Evolutionary conservation across 2,888 invertebrate species (phyloP).

Genomic region (Xestoiulus laeticollis): DNA sequence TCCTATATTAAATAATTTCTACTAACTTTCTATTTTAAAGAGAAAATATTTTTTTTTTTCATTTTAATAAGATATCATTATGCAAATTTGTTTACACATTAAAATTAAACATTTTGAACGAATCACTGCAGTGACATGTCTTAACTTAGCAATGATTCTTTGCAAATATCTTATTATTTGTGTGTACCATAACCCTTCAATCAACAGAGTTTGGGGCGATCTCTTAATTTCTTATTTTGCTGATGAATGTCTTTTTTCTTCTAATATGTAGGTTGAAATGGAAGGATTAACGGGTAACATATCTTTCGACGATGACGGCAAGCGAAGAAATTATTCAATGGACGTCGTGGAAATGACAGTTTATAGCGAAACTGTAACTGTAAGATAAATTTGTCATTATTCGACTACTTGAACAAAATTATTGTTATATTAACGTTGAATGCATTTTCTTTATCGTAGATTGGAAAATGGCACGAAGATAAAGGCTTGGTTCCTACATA

Average conservation of each 20-base stretch:
- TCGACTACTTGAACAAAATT: background rate
- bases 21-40: too few species aligned
- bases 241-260: conserved; percentile 2
- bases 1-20: too few species aligned
- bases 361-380: conserved; percentile 90
- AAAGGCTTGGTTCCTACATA: conserved; percentile 78
- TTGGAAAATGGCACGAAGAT: conserved; percentile 87
- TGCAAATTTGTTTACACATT: too few species aligned
- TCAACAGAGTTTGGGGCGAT: too few species aligned
- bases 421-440: background rate
- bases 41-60: too few species aligned
- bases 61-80: too few species aligned
- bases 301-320: conserved; percentile 88
- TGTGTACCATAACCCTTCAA: too few species aligned
- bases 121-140: too few species aligned
- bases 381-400: conserved; percentile 60
- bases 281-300: conserved; percentile 91
- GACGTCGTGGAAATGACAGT: conserved; percentile 94
- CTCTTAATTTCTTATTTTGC: too few species aligned
- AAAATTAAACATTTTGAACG: too few species aligned
- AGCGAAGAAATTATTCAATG: conserved; percentile 86
- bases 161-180: too few species aligned
- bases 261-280: conserved; percentile 79
- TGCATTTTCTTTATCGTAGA: conserved; percentile 65
- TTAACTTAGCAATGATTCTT: too few species aligned